These are phyloP conservation scores for Reinhardtius hippoglossoides DNA, from an alignment of 2,113 vertebrate genomes.

Conservation along the genomic window DNA sequence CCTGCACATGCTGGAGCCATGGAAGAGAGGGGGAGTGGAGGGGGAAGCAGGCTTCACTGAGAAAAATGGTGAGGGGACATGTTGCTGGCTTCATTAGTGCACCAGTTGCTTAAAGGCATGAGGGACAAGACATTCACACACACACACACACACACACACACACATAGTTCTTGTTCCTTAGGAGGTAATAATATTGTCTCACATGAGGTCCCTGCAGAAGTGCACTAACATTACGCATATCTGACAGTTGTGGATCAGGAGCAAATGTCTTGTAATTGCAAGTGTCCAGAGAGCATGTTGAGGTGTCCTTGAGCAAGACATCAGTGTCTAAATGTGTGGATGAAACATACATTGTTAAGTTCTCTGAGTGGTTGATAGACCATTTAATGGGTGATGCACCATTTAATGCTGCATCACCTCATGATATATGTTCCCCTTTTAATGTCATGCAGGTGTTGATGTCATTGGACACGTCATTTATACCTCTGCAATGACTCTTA, in stretches of 20 bases:
- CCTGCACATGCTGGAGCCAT: conserved; percentile 34
- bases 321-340: not conserved
- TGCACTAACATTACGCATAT: not conserved
- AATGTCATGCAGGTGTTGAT: not conserved
- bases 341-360: not conserved
- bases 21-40: not conserved
- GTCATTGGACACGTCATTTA: not conserved
- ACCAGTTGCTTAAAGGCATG: conserved; percentile 36
- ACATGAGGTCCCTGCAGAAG: not conserved
- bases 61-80: conserved; percentile 14
- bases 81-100: conserved; percentile 18
- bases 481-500: too few species aligned
- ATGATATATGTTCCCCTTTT: not conserved
- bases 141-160: not conserved
- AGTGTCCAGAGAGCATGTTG: not conserved
- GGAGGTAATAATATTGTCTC: conserved; percentile 1
- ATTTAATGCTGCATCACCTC: not conserved
- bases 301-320: not conserved
- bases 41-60: not conserved
- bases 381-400: not conserved
- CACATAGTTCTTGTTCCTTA: not conserved
- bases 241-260: not conserved
- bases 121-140: not conserved
- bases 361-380: not conserved
- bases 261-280: not conserved